Conservation (phyloP, 2,113 vertebrate species). For the Sinocyclocheilus grahami region DNA sequence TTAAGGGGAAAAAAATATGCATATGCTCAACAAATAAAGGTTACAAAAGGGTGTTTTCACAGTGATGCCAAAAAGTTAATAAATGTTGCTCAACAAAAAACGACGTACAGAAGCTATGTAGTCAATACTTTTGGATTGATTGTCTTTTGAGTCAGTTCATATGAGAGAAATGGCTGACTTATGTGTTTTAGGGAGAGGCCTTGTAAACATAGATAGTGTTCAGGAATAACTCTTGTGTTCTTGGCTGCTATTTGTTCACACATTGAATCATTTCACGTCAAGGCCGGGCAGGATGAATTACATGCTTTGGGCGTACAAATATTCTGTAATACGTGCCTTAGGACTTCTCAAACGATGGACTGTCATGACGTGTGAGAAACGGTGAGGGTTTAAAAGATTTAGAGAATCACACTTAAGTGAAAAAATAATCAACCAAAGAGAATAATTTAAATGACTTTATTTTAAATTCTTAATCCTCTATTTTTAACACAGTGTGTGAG, state of each 20-base stretch:
- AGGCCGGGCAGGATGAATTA: neutral
- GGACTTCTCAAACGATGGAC: neutral
- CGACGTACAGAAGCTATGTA: too few species aligned
- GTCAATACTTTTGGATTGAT: neutral
- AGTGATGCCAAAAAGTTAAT: neutral
- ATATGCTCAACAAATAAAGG: neutral
- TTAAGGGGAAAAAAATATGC: neutral
- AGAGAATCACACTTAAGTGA: neutral
- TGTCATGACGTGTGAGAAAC: too few species aligned
- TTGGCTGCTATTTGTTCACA: neutral
- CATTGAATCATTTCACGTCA: neutral
- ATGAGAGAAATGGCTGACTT: neutral
- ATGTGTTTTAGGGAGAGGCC: neutral
- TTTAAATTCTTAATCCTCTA: neutral
- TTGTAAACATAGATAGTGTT: neutral
- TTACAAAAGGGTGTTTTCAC: too few species aligned
- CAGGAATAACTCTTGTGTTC: neutral
- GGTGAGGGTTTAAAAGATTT: neutral
- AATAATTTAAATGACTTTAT: neutral
- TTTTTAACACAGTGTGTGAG: neutral
- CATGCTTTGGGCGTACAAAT: neutral
- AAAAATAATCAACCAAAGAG: constrained; percentile 14
- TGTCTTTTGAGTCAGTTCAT: neutral
- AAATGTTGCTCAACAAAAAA: too few species aligned
- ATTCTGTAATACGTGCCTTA: neutral